A percentile compares a stretch with the other conserved stretches of the same genome.
Evolutionary conservation across 2,888 invertebrate species (phyloP).

Genomic region (Uropetala carovei): DNA sequence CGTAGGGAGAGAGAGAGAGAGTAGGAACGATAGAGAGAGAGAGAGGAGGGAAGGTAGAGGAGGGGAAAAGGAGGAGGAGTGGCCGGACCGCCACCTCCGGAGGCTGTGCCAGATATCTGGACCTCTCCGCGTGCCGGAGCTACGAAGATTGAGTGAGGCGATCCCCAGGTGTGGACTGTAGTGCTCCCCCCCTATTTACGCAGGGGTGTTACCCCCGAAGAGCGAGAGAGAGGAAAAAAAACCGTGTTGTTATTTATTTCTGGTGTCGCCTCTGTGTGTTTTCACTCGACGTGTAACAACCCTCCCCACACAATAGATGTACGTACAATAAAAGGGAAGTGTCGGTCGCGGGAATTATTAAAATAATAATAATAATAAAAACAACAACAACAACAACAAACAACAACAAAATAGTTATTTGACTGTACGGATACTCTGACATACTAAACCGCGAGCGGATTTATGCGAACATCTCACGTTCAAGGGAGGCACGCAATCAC

Average conservation of each 20-base stretch:
- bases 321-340: neutral
- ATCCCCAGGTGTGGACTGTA: constrained; percentile 23
- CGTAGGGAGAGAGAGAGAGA: constrained; percentile 9
- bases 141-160: neutral
- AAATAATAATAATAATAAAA: too few species aligned
- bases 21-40: neutral
- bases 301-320: neutral
- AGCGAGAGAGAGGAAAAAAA: neutral
- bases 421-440: neutral
- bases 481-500: neutral
- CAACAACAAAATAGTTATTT: neutral
- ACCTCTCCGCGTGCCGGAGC: constrained; percentile 57
- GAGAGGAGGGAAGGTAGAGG: neutral
- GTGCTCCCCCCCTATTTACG: neutral
- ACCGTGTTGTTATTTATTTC: too few species aligned
- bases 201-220: neutral
- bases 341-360: neutral
- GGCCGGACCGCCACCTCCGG: constrained; percentile 63
- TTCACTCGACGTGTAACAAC: neutral
- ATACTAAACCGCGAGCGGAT: neutral
- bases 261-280: neutral
- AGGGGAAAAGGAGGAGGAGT: constrained; percentile 34
- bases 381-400: too few species aligned
- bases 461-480: neutral
- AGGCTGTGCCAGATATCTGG: constrained; percentile 63